Evolutionary conservation across 64 coral and sea anemone genomes (phyloP).

Genomic region (Trachythela sp.): DNA sequence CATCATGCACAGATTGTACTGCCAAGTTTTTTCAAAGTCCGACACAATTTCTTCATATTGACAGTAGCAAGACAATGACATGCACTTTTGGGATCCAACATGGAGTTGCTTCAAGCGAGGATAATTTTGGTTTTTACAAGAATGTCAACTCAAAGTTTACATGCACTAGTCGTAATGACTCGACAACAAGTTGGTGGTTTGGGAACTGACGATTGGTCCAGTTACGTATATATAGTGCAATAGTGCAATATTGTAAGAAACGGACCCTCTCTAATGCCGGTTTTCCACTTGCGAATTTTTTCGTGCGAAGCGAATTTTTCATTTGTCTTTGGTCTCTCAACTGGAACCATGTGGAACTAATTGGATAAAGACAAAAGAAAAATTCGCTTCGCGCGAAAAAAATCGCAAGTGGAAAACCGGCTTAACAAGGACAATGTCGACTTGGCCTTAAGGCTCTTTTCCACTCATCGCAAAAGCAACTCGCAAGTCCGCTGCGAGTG

Average conservation of each 20-base stretch:
- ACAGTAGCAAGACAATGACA: background rate
- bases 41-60: background rate
- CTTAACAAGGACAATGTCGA: too few relatives aligned
- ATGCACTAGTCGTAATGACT: background rate
- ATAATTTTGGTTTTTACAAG: background rate
- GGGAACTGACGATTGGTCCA: background rate
- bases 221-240: background rate
- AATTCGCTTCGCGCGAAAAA: too few relatives aligned
- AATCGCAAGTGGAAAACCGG: too few relatives aligned
- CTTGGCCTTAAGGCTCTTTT: too few relatives aligned
- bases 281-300: too few relatives aligned
- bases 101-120: background rate
- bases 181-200: background rate
- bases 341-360: too few relatives aligned
- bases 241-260: background rate
- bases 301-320: too few relatives aligned
- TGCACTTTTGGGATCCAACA: background rate
- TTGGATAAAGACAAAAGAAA: too few relatives aligned
- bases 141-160: background rate
- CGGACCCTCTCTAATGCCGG: too few relatives aligned
- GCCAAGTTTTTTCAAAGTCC: background rate
- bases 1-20: background rate
- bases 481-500: too few relatives aligned
- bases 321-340: too few relatives aligned
- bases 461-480: too few relatives aligned